These are phyloP conservation scores for Chascanopsetta lugubris DNA, from an alignment of 2,113 vertebrate genomes.

Conservation along the genomic window DNA sequence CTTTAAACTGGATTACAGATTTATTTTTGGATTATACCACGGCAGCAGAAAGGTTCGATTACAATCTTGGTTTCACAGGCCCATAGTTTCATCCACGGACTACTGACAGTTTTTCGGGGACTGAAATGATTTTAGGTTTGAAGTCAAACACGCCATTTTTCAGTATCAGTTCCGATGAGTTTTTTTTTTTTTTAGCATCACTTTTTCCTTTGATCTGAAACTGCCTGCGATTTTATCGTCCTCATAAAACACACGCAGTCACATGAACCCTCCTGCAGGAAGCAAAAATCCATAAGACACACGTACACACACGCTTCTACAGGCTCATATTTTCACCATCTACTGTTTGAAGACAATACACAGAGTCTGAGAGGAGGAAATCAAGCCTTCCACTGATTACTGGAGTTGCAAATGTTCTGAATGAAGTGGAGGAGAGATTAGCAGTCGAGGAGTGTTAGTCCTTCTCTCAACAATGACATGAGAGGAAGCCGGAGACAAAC, in stretches of 20 bases:
- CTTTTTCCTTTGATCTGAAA: constrained; percentile 27
- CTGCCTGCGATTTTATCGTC: constrained; percentile 27
- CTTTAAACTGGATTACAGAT: constrained; percentile 12
- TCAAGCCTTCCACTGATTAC: constrained; percentile 44
- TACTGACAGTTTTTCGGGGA: constrained; percentile 9
- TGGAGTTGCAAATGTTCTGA: constrained; percentile 38
- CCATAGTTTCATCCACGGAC: constrained; percentile 2
- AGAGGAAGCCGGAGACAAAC: constrained; percentile 32
- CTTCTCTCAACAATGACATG: constrained; percentile 25
- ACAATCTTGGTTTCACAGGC: constrained; percentile 1
- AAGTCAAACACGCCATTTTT: constrained; percentile 29
- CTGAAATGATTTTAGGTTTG: constrained; percentile 4
- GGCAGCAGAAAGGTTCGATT: neutral
- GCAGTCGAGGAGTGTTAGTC: constrained; percentile 27
- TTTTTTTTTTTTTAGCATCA: constrained; percentile 20
- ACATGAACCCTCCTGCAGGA: constrained; percentile 31
- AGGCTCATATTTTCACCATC: constrained; percentile 47
- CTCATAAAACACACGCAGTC: constrained; percentile 41
- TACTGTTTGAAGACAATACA: constrained; percentile 55
- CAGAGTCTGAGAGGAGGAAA: constrained; percentile 24
- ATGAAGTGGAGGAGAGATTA: constrained; percentile 48
- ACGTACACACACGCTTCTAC: constrained; percentile 38
- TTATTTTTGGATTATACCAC: constrained; percentile 17
- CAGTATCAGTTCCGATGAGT: constrained; percentile 31
- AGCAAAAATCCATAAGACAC: constrained; percentile 13